phyloP scores from a whole-genome alignment of 2,888 invertebrate genomes.

The Tenthredo distinguenda region DNA sequence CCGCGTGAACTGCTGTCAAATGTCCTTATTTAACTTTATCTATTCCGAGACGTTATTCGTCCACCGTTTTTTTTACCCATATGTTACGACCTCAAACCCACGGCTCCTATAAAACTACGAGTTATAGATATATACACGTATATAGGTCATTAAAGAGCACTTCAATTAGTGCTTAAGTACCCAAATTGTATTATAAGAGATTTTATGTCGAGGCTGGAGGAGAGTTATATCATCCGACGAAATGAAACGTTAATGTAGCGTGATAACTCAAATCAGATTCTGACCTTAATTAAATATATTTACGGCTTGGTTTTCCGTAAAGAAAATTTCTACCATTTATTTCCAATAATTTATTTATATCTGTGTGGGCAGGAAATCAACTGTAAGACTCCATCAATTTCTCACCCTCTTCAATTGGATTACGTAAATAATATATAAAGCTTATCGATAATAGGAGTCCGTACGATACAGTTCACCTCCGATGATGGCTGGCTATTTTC shows the following conservation, averaged over 20 bases:
- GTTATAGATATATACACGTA: neutral
- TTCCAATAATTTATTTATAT: neutral
- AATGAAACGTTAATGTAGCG: neutral
- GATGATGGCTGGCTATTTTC: neutral
- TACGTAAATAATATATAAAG: neutral
- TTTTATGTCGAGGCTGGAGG: neutral
- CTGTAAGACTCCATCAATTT: neutral
- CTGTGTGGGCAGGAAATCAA: neutral
- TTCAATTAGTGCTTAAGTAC: slow-evolving; percentile 1
- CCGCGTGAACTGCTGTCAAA: neutral
- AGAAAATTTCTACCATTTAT: neutral
- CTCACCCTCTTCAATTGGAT: neutral
- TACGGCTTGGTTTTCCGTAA: neutral
- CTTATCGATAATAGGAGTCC: neutral
- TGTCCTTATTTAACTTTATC: neutral
- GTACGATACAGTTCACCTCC: neutral
- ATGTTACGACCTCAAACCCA: neutral
- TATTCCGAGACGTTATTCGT: neutral
- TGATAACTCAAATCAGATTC: neutral
- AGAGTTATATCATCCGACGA: neutral
- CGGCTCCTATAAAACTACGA: neutral
- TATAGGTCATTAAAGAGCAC: slow-evolving; percentile 18
- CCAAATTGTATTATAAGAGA: neutral
- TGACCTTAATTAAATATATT: slow-evolving; percentile 1
- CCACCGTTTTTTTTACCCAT: neutral